Evolutionary conservation across 2,113 vertebrate species (phyloP), one percentile per base, ranked within the genome.

Genomic region (Dendrocopos noguchii): DNA sequence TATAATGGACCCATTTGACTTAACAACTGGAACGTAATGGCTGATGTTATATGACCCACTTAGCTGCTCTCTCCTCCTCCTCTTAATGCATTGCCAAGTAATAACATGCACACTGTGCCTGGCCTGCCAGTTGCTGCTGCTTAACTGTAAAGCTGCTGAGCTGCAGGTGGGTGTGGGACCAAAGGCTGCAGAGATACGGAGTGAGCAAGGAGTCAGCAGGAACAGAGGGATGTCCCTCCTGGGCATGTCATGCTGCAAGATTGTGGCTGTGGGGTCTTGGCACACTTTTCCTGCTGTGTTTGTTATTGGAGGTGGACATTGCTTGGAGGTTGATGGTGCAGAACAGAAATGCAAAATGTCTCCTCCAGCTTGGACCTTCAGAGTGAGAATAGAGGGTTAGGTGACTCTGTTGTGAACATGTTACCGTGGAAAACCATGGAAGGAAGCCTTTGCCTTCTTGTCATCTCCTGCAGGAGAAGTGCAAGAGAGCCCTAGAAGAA

Each of bases 1-100:
- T 81, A 80, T 80, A 90, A 88, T 66, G 76, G 94, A 94, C 39
- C 88, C 42, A 56, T 94, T 80, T 88, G 94, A 89, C 77, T 95
- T 91, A 84, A 90, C 80, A 95, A 73, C 10, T 80, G 89, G 85
- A 64, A 95, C 47, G 61, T 88, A 90, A 81, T 82, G 64, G 84
- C 85, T 89, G 90, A 67, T 85, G 85, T 93, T 91, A 11, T 34
- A 63, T 64, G 95, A 95, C 52, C 94, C 81, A 68, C 74, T 42
- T 77, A 94, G 85, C 66, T 12, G 14, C 50, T 71, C 67, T 91
- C 36, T 61, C 22, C 79, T 93, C 67, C 52, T 76, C 31, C 82
- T 8, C 0, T 50, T 93, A 79, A 90, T 90, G 86, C 86, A 82
- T 91, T 84, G 27, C 71, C 27, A 33, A 84, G 81, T 73, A 82